These are phyloP conservation scores for Ormyrus thymus DNA, from an alignment of 2,888 invertebrate species.

Conservation along the genomic window DNA sequence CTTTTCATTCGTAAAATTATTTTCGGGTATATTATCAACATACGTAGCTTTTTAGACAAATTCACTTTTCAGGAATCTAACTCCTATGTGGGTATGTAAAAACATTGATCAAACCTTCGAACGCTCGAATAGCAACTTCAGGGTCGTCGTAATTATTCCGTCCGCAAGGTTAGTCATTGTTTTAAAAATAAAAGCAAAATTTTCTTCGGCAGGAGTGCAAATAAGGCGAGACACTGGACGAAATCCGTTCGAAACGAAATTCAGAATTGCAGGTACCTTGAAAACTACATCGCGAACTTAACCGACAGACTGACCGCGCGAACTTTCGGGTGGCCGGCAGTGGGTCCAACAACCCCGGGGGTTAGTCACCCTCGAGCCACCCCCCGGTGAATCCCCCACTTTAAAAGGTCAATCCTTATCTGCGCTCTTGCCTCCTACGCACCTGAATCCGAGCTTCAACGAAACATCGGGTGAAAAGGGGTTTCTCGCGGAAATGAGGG, in stretches of 20 bases:
- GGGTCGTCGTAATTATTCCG: not conserved
- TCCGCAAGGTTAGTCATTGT: not conserved
- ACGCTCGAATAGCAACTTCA: not conserved
- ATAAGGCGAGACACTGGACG: not conserved
- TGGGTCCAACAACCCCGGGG: slow-evolving; percentile 3
- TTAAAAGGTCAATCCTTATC: too few relatives aligned
- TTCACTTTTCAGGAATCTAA: too few relatives aligned
- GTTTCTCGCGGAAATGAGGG: too few relatives aligned
- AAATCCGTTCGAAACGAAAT: too few relatives aligned
- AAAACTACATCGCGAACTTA: too few relatives aligned
- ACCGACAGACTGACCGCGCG: too few relatives aligned
- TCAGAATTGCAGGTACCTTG: not conserved
- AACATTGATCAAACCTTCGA: not conserved
- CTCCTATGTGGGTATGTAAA: not conserved
- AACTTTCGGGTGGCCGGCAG: not conserved
- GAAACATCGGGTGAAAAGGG: too few relatives aligned
- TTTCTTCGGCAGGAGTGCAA: not conserved
- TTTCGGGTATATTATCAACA: too few relatives aligned
- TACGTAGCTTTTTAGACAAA: too few relatives aligned
- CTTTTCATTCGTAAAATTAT: too few relatives aligned
- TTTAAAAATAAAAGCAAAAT: not conserved
- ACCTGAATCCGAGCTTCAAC: too few relatives aligned
- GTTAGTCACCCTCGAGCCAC: slow-evolving; percentile 20
- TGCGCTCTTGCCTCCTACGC: not conserved
- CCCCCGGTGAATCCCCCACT: too few relatives aligned